Evolutionary conservation across 2,113 vertebrate species (phyloP), one percentile per base, ranked within the genome.

Genomic region (Phaethon lepturus): DNA sequence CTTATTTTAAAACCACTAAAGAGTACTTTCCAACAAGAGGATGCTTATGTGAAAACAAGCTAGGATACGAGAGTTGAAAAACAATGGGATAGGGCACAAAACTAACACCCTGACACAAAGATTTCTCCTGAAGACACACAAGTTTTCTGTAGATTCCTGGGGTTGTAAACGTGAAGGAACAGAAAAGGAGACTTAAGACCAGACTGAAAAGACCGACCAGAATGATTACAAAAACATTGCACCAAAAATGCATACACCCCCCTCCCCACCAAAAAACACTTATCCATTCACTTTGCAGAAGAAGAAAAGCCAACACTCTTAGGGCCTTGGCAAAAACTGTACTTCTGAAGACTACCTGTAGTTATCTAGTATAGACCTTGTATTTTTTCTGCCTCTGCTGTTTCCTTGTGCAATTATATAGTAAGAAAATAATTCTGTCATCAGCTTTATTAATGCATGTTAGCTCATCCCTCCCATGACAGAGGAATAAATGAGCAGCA

Each of bases 151-250:
- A 52, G 62, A 62, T 60, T 56, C 31, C 31, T 44, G 9, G 8
- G 52, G n/a, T 55, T 1, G 3, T 7, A 93, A 19, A 53, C 0
- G 0, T 17, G 38, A 93, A 88, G 33, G 33, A 85, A 85, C 4
- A 66, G 14, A 89, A 90, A 38, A 24, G 6, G 9, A 86, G 19
- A 83, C 29, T 74, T 50, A 63, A 35, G 23, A 80, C 26, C 23
- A 47, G 19, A 45, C 2, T 38, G 31, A 58, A 78, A 85, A 86
- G 44, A 79, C 60, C 18, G 19, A 64, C 12, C 13, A 50, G 22
- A 67, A 26, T 40, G 13, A 49, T 24, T 42, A n/a, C 19, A 72
- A 77, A 88, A 78, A 40, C 52, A 64, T 0, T 56, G 3, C 26
- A 31, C 10, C 24, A 49, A 17, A 74, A 23, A 44, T 6, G 6